These are phyloP conservation scores for Vultur gryphus DNA, from an alignment of 2,797 vertebrate genomes.

Conservation along the genomic window DNA sequence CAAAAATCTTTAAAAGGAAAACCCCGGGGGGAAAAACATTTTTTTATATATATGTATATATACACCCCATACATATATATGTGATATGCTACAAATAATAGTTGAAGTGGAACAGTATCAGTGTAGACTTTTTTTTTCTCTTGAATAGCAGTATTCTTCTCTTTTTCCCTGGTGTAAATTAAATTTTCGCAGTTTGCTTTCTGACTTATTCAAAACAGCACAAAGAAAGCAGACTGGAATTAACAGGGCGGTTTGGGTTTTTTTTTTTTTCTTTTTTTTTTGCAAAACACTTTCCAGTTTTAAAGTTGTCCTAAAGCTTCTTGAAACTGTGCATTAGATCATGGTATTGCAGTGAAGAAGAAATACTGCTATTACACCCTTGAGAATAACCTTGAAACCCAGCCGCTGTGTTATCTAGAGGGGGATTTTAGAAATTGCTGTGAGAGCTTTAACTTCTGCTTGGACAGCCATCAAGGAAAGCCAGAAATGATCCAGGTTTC, in stretches of 20 bases:
- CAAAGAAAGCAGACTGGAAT: conserved; percentile 24
- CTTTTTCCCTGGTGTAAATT: conserved; percentile 37
- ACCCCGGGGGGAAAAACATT: conserved; percentile 17
- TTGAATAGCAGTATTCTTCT: background rate
- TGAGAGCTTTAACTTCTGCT: conserved; percentile 58
- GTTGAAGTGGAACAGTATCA: conserved; percentile 28
- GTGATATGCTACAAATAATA: conserved; percentile 51
- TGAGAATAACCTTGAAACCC: conserved; percentile 49
- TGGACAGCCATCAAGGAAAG: conserved; percentile 59
- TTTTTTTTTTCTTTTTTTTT: no score
- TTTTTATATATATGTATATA: background rate
- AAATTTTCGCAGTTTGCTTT: conserved; percentile 60
- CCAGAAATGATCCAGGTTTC: conserved; percentile 39
- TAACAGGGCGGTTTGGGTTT: background rate
- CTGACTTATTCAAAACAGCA: conserved; percentile 46
- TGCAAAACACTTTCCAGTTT: background rate
- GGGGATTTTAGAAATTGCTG: conserved; percentile 19
- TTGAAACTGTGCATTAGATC: conserved; percentile 9
- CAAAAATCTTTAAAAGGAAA: conserved; percentile 71
- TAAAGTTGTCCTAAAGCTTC: background rate
- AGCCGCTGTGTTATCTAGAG: conserved; percentile 33
- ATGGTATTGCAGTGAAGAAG: conserved; percentile 15
- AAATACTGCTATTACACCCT: conserved; percentile 49
- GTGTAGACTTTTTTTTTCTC: background rate
- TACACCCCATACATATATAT: background rate